Conservation (phyloP, 2,113 vertebrate species). For the Phalacrocorax brasilianus region DNA sequence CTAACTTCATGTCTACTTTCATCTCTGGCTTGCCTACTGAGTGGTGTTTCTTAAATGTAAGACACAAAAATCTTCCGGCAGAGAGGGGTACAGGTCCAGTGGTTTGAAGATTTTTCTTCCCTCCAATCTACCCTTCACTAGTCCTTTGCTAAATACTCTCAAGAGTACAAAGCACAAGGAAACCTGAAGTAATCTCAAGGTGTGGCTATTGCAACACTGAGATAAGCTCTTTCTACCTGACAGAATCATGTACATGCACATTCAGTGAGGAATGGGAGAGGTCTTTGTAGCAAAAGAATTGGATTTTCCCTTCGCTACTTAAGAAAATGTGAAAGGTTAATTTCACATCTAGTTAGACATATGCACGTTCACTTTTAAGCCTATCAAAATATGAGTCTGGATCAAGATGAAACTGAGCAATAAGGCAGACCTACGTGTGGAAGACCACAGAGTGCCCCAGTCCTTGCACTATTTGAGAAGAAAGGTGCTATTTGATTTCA, state of each 20-base stretch:
- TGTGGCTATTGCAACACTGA: background rate
- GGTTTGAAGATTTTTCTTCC: background rate
- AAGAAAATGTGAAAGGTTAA: background rate
- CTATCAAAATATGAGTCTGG: background rate
- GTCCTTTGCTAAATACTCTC: background rate
- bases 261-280: background rate
- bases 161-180: background rate
- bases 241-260: rapidly evolving
- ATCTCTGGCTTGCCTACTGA: background rate
- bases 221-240: background rate
- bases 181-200: background rate
- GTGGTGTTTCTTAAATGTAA: background rate
- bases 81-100: background rate
- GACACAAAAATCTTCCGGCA: background rate
- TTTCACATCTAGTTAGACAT: background rate
- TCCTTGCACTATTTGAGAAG: background rate
- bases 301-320: background rate
- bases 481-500: background rate
- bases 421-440: background rate
- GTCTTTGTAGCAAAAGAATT: background rate
- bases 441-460: background rate
- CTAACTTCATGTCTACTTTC: background rate
- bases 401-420: background rate
- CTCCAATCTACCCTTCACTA: background rate
- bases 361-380: background rate